Evolutionary conservation across 2,797 vertebrate genomes (phyloP).

Genomic region (Macrochelys suwanniensis): DNA sequence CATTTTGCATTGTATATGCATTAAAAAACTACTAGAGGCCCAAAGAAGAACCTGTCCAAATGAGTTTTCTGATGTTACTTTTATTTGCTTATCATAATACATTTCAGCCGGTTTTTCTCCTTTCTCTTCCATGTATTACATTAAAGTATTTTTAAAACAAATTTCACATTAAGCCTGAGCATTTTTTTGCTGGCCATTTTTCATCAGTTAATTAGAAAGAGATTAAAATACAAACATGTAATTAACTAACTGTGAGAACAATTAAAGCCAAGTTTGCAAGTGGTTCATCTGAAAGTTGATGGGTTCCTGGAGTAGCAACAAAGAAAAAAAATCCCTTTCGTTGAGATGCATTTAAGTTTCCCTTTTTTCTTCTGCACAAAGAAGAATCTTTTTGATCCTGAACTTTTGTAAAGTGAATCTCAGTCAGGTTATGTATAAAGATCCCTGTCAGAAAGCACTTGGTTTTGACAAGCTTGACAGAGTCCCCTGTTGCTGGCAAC

Average conservation of each 20-base stretch:
- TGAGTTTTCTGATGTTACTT: slow-evolving; percentile 63
- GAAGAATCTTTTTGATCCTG: slow-evolving; percentile 45
- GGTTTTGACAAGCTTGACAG: slow-evolving; percentile 51
- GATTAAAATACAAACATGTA: slow-evolving; percentile 62
- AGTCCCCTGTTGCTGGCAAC: slow-evolving; percentile 10
- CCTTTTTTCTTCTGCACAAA: slow-evolving; percentile 18
- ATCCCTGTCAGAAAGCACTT: slow-evolving; percentile 56
- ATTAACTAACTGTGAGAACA: slow-evolving; percentile 10
- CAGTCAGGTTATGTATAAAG: slow-evolving; percentile 47
- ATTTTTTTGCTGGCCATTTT: slow-evolving; percentile 9
- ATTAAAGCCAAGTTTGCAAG: slow-evolving; percentile 31
- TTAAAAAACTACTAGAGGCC: slow-evolving; percentile 66
- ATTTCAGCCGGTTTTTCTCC: slow-evolving; percentile 32
- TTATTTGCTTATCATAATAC: slow-evolving; percentile 53
- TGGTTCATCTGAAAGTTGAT: neutral
- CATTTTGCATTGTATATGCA: slow-evolving; percentile 37
- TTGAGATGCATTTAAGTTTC: neutral
- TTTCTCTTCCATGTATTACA: neutral
- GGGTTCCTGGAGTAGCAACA: slow-evolving; percentile 4
- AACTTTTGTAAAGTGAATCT: slow-evolving; percentile 55
- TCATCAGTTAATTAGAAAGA: slow-evolving; percentile 26
- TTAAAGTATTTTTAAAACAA: neutral
- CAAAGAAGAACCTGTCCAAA: slow-evolving; percentile 62
- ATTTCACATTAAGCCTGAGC: neutral
- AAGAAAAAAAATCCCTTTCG: slow-evolving; percentile 34